Conservation (phyloP, 2,797 vertebrate species). For the Pteropus rufus region DNA sequence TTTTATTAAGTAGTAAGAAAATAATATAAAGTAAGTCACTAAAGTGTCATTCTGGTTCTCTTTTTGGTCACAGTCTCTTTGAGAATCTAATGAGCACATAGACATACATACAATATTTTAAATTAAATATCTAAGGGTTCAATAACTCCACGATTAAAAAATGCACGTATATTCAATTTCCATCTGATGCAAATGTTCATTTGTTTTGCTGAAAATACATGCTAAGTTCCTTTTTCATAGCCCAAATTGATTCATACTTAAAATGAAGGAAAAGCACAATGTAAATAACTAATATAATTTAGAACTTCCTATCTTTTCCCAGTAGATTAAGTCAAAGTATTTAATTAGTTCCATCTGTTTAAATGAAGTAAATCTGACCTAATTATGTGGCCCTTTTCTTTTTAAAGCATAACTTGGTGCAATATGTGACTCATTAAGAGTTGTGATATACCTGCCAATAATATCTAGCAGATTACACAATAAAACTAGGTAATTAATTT, state of each 20-base stretch:
- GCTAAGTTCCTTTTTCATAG: neutral
- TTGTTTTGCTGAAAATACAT: neutral
- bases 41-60: neutral
- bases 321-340: slow-evolving; percentile 25
- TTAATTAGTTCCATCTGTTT: slow-evolving; percentile 19
- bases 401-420: neutral
- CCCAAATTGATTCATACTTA: neutral
- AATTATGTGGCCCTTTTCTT: neutral
- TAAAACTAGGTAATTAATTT: slow-evolving; percentile 52
- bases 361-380: neutral
- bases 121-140: neutral
- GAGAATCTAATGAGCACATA: neutral
- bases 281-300: slow-evolving; percentile 2
- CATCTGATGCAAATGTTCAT: neutral
- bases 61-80: neutral
- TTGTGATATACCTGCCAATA: slow-evolving; percentile 32
- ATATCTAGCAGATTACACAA: slow-evolving; percentile 29
- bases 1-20: neutral
- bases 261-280: neutral
- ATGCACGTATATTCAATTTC: neutral
- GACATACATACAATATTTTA: neutral
- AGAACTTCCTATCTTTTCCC: neutral
- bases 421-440: slow-evolving; percentile 25
- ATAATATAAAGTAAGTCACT: neutral
- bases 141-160: neutral